Percentiles rank a stretch among this genome's conserved stretches.
Conservation (phyloP, 2,113 vertebrate genomes). For the Archocentrus centrarchus region DNA sequence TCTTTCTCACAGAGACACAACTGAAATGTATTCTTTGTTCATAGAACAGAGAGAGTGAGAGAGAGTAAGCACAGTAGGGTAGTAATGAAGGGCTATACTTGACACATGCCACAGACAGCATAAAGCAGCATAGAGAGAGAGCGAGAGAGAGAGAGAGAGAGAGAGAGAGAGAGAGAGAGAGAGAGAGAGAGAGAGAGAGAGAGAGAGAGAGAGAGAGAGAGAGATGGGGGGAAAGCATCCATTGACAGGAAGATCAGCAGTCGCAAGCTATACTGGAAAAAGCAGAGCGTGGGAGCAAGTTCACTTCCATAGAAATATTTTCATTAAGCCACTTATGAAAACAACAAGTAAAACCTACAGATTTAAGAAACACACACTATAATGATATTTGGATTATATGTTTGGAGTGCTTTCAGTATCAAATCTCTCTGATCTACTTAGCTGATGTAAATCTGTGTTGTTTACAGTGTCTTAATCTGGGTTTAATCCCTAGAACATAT, state of each 20-base stretch:
- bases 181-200: background rate
- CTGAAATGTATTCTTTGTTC: constrained; percentile 23
- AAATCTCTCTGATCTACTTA: constrained; percentile 59
- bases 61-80: constrained; percentile 29
- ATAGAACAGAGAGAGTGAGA: background rate
- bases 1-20: background rate
- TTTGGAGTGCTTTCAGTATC: constrained; percentile 47
- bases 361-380: constrained; percentile 11
- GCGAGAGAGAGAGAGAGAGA: background rate
- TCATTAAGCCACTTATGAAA: background rate
- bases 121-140: constrained; percentile 45
- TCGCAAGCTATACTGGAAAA: constrained; percentile 21
- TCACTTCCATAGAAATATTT: constrained; percentile 8
- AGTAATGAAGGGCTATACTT: constrained; percentile 66
- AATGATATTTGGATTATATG: constrained; percentile 51
- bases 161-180: background rate
- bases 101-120: constrained; percentile 61
- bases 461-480: constrained; percentile 69
- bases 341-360: background rate
- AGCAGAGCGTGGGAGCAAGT: constrained; percentile 16
- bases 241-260: constrained; percentile 52
- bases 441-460: constrained; percentile 58
- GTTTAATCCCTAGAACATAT: constrained; percentile 70
- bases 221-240: constrained; percentile 32
- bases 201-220: constrained; percentile 5